Base-by-base conservation (phyloP, 1,140 invertebrate genomes). In the Harlomillsia oculata region DNA sequence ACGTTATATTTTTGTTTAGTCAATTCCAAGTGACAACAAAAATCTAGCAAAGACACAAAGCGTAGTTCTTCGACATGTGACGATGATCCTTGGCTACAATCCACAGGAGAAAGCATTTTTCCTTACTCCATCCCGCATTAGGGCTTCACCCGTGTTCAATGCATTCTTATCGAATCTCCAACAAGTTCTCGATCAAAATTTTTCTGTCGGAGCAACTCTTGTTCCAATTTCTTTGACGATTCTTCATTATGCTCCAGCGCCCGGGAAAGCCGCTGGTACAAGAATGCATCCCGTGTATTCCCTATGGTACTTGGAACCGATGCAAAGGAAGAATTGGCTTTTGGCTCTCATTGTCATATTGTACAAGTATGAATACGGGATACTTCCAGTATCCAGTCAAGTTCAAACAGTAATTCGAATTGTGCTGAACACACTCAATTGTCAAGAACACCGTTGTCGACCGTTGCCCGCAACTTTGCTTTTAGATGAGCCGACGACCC, bases 361-460 rank as follows among this genome's bases (percentile, higher is more conserved):
- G 1, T 99, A 99, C 69, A 99, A 94, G 87, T 97, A 96, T 71
- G 86, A 93, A 64, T 97, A 96, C 69, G 85, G 81, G 53, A 82
- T 81, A 49, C 83, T 84, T n/a, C 80, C 85, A 0, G 75, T 88
- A 60, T 87, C 83, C 66, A 79, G 77, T 25, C 84, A 89, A 66
- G 78, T 95, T 3, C 82, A 87, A 56, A 78, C 82, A 1, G 74
- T 96, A 40, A 82, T 98, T 36, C 80, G 84, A 66, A 89, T 97
- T 64, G 85, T 97, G n/a, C 77, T 98, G 43, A 93, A 94, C 69
- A 96, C 92, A 0, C 70, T 98, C 41, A 86, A 95, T 67, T 81
- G 84, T 18, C 91, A 97, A 67, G 84, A 89, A 70, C 90, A 90
- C 77, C 80, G 83, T 40, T 92, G 89, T 69, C 80, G 82, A 63